Percentiles rank a stretch among this genome's conserved stretches.
Evolutionary conservation across 2,888 invertebrate species (phyloP).

Genomic region (Sphaerophoria rueppellii): DNA sequence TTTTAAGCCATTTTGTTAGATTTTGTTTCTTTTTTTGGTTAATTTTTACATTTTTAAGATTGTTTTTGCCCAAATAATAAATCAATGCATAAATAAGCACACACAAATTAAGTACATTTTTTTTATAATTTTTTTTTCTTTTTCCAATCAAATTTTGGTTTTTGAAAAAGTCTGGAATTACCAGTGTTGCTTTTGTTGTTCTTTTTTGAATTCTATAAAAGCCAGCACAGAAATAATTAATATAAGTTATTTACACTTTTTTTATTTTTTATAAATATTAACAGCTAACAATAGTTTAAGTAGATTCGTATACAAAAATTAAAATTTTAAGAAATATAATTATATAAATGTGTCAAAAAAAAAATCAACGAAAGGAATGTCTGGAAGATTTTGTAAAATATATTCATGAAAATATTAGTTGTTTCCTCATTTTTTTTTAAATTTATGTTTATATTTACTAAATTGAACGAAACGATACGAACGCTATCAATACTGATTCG

Average conservation of each 20-base stretch:
- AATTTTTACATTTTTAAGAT: not conserved
- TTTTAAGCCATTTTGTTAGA: not conserved
- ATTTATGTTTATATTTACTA: not conserved
- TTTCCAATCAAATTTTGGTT: slow-evolving; percentile 37
- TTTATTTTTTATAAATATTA: slow-evolving; percentile 22
- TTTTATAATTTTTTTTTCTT: slow-evolving; percentile 23
- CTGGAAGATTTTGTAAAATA: slow-evolving; percentile 14
- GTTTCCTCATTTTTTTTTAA: not conserved
- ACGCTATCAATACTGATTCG: slow-evolving; percentile 1
- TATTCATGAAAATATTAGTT: not conserved
- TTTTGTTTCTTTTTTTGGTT: not conserved
- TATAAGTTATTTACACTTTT: slow-evolving; percentile 57
- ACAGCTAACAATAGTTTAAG: slow-evolving; percentile 1
- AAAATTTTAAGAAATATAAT: no score
- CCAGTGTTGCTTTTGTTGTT: slow-evolving; percentile 3
- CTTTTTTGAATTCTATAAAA: slow-evolving; percentile 12
- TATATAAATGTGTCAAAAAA: no score
- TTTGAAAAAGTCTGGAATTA: slow-evolving; percentile 3
- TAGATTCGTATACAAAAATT: no score
- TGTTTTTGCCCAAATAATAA: slow-evolving; percentile 17
- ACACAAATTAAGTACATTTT: slow-evolving; percentile 18
- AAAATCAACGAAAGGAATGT: slow-evolving; percentile 30
- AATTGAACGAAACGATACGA: not conserved
- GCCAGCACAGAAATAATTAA: slow-evolving; percentile 50
- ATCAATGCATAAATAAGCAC: slow-evolving; percentile 57